These are phyloP conservation scores for Leptopilina myrica DNA, from an alignment of 2,888 invertebrate genomes.

Conservation along the genomic window DNA sequence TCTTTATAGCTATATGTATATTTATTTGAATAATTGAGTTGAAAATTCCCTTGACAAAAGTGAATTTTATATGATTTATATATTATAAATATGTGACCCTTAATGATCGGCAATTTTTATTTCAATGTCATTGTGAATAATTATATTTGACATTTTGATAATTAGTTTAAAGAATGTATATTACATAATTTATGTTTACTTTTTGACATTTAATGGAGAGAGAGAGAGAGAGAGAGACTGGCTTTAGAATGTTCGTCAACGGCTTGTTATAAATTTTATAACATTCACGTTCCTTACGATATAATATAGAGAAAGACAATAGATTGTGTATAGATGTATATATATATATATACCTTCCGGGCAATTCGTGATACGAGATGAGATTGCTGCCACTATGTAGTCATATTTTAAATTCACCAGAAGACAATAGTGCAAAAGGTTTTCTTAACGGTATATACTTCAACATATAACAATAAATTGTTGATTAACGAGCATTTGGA, in stretches of 20 bases:
- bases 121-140: background rate
- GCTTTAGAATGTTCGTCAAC: background rate
- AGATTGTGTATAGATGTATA: slow-evolving; percentile 13
- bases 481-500: background rate
- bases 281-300: background rate
- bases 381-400: background rate
- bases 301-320: slow-evolving; percentile 15
- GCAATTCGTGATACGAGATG: background rate
- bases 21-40: background rate
- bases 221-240: background rate
- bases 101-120: background rate
- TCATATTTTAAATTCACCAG: background rate
- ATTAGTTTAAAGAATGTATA: background rate
- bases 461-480: slow-evolving; percentile 10
- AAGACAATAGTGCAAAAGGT: background rate
- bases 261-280: slow-evolving; percentile 23
- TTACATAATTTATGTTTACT: background rate
- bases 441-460: background rate
- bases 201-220: background rate
- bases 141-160: background rate
- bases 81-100: background rate
- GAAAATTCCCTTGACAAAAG: slow-evolving; percentile 6
- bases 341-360: slow-evolving; percentile 1
- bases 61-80: background rate
- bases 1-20: background rate